These are phyloP conservation scores for Uloborus plumipes DNA, from an alignment of 2,888 invertebrate genomes.

Conservation along the genomic window DNA sequence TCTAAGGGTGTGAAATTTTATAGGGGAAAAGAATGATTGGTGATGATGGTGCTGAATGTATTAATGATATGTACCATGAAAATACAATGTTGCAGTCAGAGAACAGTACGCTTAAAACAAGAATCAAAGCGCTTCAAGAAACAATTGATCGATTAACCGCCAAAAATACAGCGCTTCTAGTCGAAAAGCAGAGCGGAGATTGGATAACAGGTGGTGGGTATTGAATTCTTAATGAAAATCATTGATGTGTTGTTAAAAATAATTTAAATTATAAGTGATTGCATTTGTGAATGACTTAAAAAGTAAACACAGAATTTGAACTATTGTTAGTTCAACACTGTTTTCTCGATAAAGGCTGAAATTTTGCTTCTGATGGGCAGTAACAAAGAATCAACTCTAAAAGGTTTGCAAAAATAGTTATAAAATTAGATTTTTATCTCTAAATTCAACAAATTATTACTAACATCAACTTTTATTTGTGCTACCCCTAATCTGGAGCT, in stretches of 20 bases:
- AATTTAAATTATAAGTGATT: too few species aligned
- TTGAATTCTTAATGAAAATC: background rate
- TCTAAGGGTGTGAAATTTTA: constrained; percentile 16
- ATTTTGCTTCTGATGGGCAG: too few species aligned
- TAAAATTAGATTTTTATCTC: too few species aligned
- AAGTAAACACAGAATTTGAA: too few species aligned
- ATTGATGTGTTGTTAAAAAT: background rate
- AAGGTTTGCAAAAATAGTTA: too few species aligned
- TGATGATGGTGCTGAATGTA: constrained; percentile 86
- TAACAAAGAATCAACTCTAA: too few species aligned
- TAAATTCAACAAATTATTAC: too few species aligned
- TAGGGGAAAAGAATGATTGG: constrained; percentile 89
- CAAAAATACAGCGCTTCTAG: constrained; percentile 84
- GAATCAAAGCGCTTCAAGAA: constrained; percentile 95
- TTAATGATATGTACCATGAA: constrained; percentile 96
- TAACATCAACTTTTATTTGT: too few species aligned
- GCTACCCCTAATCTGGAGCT: too few species aligned
- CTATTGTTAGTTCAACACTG: too few species aligned
- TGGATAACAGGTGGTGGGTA: constrained; percentile 41
- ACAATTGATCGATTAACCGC: constrained; percentile 89
- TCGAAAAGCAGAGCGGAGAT: constrained; percentile 76
- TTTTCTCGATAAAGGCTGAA: too few species aligned
- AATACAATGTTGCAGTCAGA: constrained; percentile 94
- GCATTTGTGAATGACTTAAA: too few species aligned
- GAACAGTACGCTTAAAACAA: constrained; percentile 85